A percentile compares a stretch with the other conserved stretches of the same genome.
Evolutionary conservation across 2,113 vertebrate species (phyloP).

Genomic region (Perccottus glenii): DNA sequence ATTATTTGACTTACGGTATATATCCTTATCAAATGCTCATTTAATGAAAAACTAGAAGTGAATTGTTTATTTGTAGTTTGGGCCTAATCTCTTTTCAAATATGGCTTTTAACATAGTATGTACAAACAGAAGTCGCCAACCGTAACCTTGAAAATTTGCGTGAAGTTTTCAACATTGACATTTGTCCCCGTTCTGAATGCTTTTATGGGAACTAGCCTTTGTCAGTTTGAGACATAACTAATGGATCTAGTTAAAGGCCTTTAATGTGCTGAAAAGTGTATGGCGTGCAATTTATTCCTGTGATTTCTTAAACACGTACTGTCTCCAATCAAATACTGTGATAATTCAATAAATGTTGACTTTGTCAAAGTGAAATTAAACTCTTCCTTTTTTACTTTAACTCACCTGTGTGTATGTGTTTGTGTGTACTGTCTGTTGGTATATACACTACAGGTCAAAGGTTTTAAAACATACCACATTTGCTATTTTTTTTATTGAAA

Average conservation of each 20-base stretch:
- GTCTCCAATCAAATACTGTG: conserved; percentile 46
- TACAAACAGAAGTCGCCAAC: too few relatives aligned
- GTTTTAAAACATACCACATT: too few relatives aligned
- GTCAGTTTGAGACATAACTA: not conserved
- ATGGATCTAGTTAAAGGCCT: not conserved
- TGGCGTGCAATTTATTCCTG: conserved; percentile 36
- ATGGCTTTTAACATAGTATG: too few relatives aligned
- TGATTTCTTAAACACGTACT: conserved; percentile 42
- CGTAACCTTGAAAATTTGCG: too few relatives aligned
- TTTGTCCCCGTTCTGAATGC: too few relatives aligned
- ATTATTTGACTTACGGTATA: conserved; percentile 12
- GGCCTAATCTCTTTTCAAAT: too few relatives aligned
- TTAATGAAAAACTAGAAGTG: conserved; percentile 1
- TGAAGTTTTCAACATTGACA: too few relatives aligned
- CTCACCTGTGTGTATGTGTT: conserved; percentile 10
- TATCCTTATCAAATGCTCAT: conserved; percentile 4
- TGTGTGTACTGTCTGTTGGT: not conserved
- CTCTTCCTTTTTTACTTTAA: conserved; percentile 16
- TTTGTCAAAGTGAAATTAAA: conserved; percentile 64
- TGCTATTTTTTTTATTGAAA: too few relatives aligned
- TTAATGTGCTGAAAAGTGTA: conserved; percentile 24
- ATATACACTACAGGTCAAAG: too few relatives aligned
- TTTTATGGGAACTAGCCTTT: too few relatives aligned
- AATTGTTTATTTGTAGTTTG: conserved; percentile 7
- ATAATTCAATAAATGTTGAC: conserved; percentile 71